phyloP scores from a whole-genome alignment of 2,797 vertebrate species.

The Ceyx erithaca region DNA sequence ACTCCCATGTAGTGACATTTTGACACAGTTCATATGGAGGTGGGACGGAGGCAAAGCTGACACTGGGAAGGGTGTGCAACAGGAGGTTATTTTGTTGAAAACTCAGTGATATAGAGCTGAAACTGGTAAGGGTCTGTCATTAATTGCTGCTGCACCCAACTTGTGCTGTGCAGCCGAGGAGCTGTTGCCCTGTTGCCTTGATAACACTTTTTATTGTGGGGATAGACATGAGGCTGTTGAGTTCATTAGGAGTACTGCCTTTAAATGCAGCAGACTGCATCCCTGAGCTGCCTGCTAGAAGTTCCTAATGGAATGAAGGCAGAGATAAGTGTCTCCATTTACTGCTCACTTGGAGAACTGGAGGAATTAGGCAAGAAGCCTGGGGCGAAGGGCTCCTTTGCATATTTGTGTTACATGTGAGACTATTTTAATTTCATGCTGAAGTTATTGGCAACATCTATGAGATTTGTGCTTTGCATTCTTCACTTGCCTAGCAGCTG shows the following conservation, averaged over 20 bases:
- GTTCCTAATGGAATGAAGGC: neutral
- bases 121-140: neutral
- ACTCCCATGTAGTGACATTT: neutral
- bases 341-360: neutral
- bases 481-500: neutral
- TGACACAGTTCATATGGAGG: neutral
- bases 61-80: neutral
- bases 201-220: neutral
- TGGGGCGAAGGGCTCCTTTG: neutral
- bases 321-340: neutral
- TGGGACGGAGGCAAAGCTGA: neutral
- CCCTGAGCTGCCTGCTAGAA: accelerated
- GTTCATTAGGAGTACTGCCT: neutral
- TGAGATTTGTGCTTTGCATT: neutral
- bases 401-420: neutral
- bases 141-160: neutral
- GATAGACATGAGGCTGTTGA: neutral
- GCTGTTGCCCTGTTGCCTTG: neutral
- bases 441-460: neutral
- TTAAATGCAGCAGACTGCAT: neutral
- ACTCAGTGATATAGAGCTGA: neutral
- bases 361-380: neutral
- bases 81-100: neutral
- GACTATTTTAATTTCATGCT: neutral
- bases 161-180: neutral